A percentile compares a stretch with the other conserved stretches of the same genome.
Evolutionary conservation across 2,797 vertebrate genomes (phyloP).

Genomic region (Oreochromis mossambicus): DNA sequence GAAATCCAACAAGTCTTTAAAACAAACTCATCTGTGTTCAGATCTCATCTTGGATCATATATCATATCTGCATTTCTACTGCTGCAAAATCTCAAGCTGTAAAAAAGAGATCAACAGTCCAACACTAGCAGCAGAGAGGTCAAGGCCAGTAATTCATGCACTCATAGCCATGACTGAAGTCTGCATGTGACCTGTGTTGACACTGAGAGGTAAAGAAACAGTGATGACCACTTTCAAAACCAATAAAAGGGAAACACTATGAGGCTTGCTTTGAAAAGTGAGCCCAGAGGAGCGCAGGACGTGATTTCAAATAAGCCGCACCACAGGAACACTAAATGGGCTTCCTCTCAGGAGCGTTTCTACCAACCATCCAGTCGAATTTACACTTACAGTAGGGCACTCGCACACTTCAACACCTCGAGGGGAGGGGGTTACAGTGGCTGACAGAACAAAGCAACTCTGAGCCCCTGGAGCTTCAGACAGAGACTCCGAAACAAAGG

Average conservation of each 20-base stretch:
- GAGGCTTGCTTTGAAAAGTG: not conserved
- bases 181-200: not conserved
- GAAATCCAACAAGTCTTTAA: not conserved
- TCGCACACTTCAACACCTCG: not conserved
- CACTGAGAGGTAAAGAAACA: not conserved
- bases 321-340: not conserved
- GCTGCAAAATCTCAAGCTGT: not conserved
- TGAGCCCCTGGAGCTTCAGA: conserved; percentile 20
- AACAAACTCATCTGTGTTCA: not conserved
- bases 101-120: not conserved
- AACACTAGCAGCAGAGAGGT: not conserved
- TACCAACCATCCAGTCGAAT: not conserved
- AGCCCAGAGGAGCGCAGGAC: not conserved
- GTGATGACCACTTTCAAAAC: not conserved
- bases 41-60: not conserved
- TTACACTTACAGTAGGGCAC: not conserved
- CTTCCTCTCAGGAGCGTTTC: not conserved
- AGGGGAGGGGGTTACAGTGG: conserved; percentile 1
- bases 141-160: not conserved
- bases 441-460: conserved; percentile 39
- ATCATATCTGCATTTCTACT: not conserved
- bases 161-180: not conserved
- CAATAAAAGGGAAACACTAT: not conserved
- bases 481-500: conserved; percentile 42
- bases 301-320: not conserved